A percentile compares a stretch with the other conserved stretches of the same genome.
Conservation (phyloP, 2,797 vertebrate species). For the Mionectes olivaceus region DNA sequence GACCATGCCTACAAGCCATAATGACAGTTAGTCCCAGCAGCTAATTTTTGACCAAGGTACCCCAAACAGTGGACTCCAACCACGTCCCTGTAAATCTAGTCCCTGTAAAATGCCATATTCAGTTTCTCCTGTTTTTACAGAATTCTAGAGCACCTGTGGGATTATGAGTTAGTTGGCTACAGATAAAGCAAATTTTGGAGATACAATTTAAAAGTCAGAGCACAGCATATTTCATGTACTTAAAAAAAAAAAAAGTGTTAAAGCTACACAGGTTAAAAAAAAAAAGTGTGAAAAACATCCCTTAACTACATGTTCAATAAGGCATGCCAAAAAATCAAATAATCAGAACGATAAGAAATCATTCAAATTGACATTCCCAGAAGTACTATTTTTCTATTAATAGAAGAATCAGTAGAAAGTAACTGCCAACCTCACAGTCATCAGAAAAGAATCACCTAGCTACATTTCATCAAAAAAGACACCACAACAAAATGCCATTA, state of each 20-base stretch:
- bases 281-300: not conserved
- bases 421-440: constrained; percentile 22
- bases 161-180: not conserved
- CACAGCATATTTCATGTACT: not conserved
- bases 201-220: not conserved
- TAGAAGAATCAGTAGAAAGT: constrained; percentile 54
- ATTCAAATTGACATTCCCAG: constrained; percentile 51
- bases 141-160: not conserved
- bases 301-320: constrained; percentile 43
- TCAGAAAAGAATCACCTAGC: constrained; percentile 20
- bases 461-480: constrained; percentile 54
- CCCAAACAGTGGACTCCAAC: not conserved
- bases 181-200: not conserved
- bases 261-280: not conserved
- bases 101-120: not conserved
- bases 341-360: constrained; percentile 43
- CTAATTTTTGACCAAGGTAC: not conserved
- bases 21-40: not conserved
- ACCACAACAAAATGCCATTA: constrained; percentile 9
- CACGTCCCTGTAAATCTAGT: not conserved
- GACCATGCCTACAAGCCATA: not conserved
- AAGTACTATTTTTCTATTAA: constrained; percentile 59
- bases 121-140: not conserved
- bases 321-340: constrained; percentile 46
- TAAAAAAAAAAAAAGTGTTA: not conserved